Base-by-base conservation (phyloP, 1,140 invertebrate genomes). In the Drosophila punjabiensis region DNA sequence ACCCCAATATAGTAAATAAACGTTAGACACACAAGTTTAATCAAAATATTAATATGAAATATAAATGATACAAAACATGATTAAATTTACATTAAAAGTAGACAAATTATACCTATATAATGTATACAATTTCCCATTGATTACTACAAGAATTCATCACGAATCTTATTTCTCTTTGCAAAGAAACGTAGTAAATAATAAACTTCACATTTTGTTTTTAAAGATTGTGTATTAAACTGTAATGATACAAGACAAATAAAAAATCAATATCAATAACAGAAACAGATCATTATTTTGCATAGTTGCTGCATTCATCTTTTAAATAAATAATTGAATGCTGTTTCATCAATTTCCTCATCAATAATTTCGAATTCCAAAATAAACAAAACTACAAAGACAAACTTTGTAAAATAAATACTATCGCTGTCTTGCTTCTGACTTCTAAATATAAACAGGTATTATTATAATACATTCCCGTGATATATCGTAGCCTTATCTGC, bases 381-480 rank as follows among this genome's bases (percentile, higher is more conserved):
- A n/a, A 52, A 52, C 5, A 52, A 30, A 30, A 32, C 24, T 20
- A 9, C 48, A 61, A 56, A 32, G 32, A 11, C n/a, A 55, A 55
- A 1, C 4, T 5, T 5, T 28, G 2, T 5, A 20, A 35, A 55
- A 20, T 37, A 56, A 56, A 56, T 24, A 56, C 0, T 3, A 24
- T 3, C 1, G 20, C 2, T 0, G 0, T 8, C 20, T 5, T 16
- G 33, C 13, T 33, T 20, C 4, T n/a, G 1, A 11, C 18, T 53
- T 20, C 20, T 2, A 56, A 41, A 64, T 48, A 45, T 37, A 24
- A 74, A 37, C 53, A 74, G 43, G 32, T 73, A 24, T 28, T 39
- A 4, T 28, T 58, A 28, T 10, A 9, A 16, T 10, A 16, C 14
- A 37, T 37, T 9, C 33, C 1, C 0, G 9, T 16, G 48, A 52